A percentile compares a stretch with the other conserved stretches of the same genome.
These are phyloP conservation scores for Pseudococcus viburni DNA, from an alignment of 2,888 invertebrate genomes.

Conservation along the genomic window DNA sequence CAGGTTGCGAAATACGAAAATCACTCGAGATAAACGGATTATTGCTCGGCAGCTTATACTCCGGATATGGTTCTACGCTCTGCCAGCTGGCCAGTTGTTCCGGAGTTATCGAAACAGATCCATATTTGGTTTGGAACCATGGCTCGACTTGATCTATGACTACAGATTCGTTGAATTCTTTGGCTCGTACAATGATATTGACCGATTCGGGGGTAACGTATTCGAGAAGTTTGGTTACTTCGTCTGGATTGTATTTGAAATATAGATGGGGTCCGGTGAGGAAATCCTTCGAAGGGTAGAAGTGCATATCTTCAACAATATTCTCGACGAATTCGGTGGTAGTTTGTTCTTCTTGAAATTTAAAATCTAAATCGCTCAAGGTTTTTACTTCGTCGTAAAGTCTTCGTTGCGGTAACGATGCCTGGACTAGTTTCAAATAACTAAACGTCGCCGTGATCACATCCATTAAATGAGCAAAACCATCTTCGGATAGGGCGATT, in stretches of 20 bases:
- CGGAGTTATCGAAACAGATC: slow-evolving; percentile 77
- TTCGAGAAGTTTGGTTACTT: slow-evolving; percentile 72
- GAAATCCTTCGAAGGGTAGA: slow-evolving; percentile 84
- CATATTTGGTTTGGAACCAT: slow-evolving; percentile 89
- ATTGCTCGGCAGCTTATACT: slow-evolving; percentile 80
- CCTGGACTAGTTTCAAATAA: slow-evolving; percentile 81
- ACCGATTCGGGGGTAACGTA: slow-evolving; percentile 78
- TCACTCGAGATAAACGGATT: slow-evolving; percentile 82
- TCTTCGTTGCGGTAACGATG: slow-evolving; percentile 70
- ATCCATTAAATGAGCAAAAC: slow-evolving; percentile 79
- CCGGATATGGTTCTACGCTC: slow-evolving; percentile 74
- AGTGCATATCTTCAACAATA: slow-evolving; percentile 84
- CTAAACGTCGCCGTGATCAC: slow-evolving; percentile 84
- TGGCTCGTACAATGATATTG: slow-evolving; percentile 81
- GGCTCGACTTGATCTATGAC: slow-evolving; percentile 80
- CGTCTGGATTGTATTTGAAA: slow-evolving; percentile 83
- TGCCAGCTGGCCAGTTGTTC: slow-evolving; percentile 79
- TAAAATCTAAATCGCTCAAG: slow-evolving; percentile 80
- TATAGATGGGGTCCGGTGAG: slow-evolving; percentile 83
- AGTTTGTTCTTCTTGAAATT: slow-evolving; percentile 78
- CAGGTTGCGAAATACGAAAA: slow-evolving; percentile 75
- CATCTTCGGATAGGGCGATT: slow-evolving; percentile 81
- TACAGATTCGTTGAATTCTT: slow-evolving; percentile 74
- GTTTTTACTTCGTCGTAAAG: slow-evolving; percentile 82
- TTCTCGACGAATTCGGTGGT: slow-evolving; percentile 85